Conservation (phyloP, 2,797 vertebrate genomes). For the Masticophis lateralis region DNA sequence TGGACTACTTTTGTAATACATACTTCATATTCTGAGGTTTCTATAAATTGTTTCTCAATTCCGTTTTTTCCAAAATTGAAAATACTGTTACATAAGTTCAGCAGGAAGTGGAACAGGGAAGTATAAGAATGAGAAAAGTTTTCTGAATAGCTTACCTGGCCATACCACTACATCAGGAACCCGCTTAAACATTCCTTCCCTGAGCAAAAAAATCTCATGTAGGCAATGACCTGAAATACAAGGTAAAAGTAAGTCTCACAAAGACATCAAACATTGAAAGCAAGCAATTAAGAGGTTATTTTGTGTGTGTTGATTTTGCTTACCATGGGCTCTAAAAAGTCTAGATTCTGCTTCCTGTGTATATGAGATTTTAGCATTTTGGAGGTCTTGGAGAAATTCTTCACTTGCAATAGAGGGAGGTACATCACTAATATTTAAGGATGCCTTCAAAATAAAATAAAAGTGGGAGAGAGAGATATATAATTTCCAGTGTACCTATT, state of each 20-base stretch:
- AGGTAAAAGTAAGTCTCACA: slow-evolving; percentile 48
- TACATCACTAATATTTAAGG: slow-evolving; percentile 81
- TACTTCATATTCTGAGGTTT: neutral
- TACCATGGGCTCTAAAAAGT: slow-evolving; percentile 92
- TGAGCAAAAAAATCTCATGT: slow-evolving; percentile 94
- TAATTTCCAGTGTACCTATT: neutral
- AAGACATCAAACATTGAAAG: slow-evolving; percentile 41
- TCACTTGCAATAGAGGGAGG: slow-evolving; percentile 85
- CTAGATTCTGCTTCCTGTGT: slow-evolving; percentile 91
- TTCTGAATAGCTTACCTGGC: slow-evolving; percentile 87
- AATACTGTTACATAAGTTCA: neutral
- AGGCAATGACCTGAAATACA: slow-evolving; percentile 89
- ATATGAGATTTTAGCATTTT: slow-evolving; percentile 82
- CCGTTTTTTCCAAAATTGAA: neutral
- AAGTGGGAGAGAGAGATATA: neutral
- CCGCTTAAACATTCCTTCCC: slow-evolving; percentile 91
- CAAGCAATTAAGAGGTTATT: neutral
- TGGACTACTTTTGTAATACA: neutral
- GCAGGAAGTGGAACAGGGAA: neutral
- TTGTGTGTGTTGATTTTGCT: slow-evolving; percentile 50
- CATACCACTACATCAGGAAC: slow-evolving; percentile 95
- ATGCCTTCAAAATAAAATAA: slow-evolving; percentile 74
- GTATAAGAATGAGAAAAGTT: neutral
- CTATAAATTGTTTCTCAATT: neutral
- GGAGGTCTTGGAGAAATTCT: slow-evolving; percentile 88